These are phyloP conservation scores for Neelides sp. DNA, from an alignment of 1,140 invertebrate genomes.

Conservation along the genomic window DNA sequence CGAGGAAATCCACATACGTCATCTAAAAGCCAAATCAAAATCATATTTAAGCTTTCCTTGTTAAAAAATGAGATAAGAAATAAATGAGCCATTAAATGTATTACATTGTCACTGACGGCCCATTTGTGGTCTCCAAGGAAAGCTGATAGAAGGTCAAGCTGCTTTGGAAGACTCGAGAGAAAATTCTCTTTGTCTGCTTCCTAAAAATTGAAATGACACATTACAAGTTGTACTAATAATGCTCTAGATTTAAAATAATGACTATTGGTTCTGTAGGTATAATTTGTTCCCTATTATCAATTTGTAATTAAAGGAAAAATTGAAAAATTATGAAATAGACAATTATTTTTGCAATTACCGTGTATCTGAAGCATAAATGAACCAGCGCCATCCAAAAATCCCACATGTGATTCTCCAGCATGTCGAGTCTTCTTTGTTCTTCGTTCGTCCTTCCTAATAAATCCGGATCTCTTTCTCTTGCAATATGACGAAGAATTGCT, in stretches of 20 bases:
- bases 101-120: constrained; percentile 38
- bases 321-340: neutral
- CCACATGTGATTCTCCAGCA: constrained; percentile 39
- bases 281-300: constrained; percentile 34
- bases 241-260: no score
- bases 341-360: constrained; percentile 8
- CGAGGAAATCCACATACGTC: constrained; percentile 40
- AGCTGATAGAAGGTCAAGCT: constrained; percentile 35
- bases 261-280: no score
- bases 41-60: neutral
- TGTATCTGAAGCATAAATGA: constrained; percentile 34
- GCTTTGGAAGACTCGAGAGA: constrained; percentile 32
- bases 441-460: constrained; percentile 37
- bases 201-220: constrained; percentile 28
- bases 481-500: constrained; percentile 42
- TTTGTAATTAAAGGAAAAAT: constrained; percentile 32
- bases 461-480: constrained; percentile 35
- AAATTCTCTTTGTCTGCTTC: constrained; percentile 35
- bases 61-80: neutral
- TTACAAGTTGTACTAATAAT: constrained; percentile 1
- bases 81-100: constrained; percentile 3
- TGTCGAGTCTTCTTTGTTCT: constrained; percentile 37
- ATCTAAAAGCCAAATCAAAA: constrained; percentile 32
- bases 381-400: constrained; percentile 39
- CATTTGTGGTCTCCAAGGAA: constrained; percentile 38